phyloP scores from a whole-genome alignment of 2,113 vertebrate species.

The Ardeotis arabs region DNA sequence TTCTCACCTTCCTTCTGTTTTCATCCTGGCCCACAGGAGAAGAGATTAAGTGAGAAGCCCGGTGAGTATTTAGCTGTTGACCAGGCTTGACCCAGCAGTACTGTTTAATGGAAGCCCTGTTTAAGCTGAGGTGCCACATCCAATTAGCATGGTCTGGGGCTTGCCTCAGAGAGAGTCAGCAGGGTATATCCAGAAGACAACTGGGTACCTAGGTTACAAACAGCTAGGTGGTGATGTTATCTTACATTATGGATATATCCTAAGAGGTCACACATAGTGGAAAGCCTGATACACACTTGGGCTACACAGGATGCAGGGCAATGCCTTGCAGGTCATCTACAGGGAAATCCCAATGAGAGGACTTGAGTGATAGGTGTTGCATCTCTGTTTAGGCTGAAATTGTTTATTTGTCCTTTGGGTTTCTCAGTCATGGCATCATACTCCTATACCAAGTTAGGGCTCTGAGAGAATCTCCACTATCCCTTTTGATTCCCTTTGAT shows the following conservation, averaged over 20 bases:
- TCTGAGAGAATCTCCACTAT: not conserved
- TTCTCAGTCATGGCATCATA: not conserved
- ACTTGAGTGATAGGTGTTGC: not conserved
- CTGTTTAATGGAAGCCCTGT: not conserved
- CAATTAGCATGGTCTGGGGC: not conserved
- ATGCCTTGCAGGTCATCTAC: not conserved
- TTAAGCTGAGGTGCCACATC: not conserved
- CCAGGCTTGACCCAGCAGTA: not conserved
- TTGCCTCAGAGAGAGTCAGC: not conserved
- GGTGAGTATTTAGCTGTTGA: not conserved
- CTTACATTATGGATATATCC: not conserved
- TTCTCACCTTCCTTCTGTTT: not conserved
- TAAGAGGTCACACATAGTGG: not conserved
- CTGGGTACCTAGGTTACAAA: not conserved
- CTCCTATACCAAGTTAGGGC: not conserved
- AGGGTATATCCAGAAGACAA: not conserved
- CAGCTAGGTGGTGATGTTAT: not conserved
- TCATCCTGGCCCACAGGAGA: not conserved
- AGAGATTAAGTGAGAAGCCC: not conserved
- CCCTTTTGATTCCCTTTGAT: not conserved
- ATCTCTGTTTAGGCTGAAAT: not conserved
- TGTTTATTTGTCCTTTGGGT: not conserved
- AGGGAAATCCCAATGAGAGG: not conserved
- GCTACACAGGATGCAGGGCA: not conserved
- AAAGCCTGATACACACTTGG: not conserved